Percentiles rank a stretch among this genome's conserved stretches.
phyloP scores from a whole-genome alignment of 2,888 invertebrate species.

The Drosophila infuscata region DNA sequence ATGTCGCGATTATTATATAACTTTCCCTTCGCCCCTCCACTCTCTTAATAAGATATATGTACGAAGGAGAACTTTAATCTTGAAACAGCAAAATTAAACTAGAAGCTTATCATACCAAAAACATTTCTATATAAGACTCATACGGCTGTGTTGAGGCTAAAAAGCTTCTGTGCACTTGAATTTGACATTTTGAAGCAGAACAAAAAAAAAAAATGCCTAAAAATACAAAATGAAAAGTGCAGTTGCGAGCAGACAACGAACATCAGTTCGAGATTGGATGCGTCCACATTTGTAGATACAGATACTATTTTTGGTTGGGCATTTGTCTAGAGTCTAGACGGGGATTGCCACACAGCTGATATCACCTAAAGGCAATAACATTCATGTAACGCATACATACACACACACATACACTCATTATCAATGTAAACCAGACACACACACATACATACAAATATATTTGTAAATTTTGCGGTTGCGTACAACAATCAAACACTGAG shows the following conservation, averaged over 20 bases:
- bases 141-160: slow-evolving; percentile 16
- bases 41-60: slow-evolving; percentile 23
- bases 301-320: slow-evolving; percentile 65
- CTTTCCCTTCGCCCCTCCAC: neutral
- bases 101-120: slow-evolving; percentile 21
- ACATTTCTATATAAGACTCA: neutral
- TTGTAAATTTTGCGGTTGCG: slow-evolving; percentile 46
- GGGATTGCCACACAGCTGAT: slow-evolving; percentile 40
- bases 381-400: neutral
- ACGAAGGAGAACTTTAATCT: slow-evolving; percentile 20
- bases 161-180: slow-evolving; percentile 60
- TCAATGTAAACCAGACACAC: slow-evolving; percentile 65
- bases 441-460: neutral
- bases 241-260: slow-evolving; percentile 16
- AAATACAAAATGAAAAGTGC: slow-evolving; percentile 57
- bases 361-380: slow-evolving; percentile 34
- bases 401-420: slow-evolving; percentile 32
- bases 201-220: slow-evolving; percentile 46
- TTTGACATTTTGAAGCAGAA: slow-evolving; percentile 57
- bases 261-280: slow-evolving; percentile 14
- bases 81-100: slow-evolving; percentile 29
- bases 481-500: slow-evolving; percentile 41
- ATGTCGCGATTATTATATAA: slow-evolving; percentile 42
- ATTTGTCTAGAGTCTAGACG: slow-evolving; percentile 52
- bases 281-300: neutral